A percentile compares a stretch with the other conserved stretches of the same genome.
phyloP scores from a whole-genome alignment of 2,113 vertebrate species.

The Gymnogyps californianus region DNA sequence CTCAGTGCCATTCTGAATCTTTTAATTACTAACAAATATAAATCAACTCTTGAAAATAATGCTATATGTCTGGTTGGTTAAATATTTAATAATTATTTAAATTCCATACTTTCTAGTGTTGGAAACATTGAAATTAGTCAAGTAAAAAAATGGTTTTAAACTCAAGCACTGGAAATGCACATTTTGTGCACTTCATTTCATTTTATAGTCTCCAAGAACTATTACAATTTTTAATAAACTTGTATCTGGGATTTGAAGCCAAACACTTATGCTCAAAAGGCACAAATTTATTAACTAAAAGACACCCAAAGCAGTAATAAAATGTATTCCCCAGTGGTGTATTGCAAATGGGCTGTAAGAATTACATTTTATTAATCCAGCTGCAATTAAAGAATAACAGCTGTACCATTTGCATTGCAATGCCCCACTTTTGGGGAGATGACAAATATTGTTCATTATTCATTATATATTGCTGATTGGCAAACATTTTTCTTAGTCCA shows the following conservation, averaged over 20 bases:
- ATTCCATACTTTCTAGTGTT: slow-evolving; percentile 49
- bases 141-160: slow-evolving; percentile 71
- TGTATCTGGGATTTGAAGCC: slow-evolving; percentile 73
- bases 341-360: slow-evolving; percentile 70
- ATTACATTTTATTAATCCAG: slow-evolving; percentile 74
- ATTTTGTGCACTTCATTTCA: slow-evolving; percentile 76
- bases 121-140: slow-evolving; percentile 68
- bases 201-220: slow-evolving; percentile 75
- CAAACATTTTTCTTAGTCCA: slow-evolving; percentile 51
- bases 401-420: slow-evolving; percentile 57
- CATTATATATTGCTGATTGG: slow-evolving; percentile 63
- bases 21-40: slow-evolving; percentile 50
- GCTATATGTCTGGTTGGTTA: slow-evolving; percentile 8
- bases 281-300: slow-evolving; percentile 76
- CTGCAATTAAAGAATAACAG: slow-evolving; percentile 72
- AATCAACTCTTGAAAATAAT: background rate
- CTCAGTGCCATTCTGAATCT: background rate
- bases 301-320: slow-evolving; percentile 72
- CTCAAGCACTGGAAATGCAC: slow-evolving; percentile 66
- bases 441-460: slow-evolving; percentile 74
- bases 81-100: slow-evolving; percentile 72
- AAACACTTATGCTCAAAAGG: slow-evolving; percentile 72
- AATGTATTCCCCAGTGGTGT: slow-evolving; percentile 61
- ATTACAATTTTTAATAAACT: slow-evolving; percentile 80
- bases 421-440: slow-evolving; percentile 29